phyloP scores from a whole-genome alignment of 2,888 invertebrate genomes.

The Diarsia dahlii region DNA sequence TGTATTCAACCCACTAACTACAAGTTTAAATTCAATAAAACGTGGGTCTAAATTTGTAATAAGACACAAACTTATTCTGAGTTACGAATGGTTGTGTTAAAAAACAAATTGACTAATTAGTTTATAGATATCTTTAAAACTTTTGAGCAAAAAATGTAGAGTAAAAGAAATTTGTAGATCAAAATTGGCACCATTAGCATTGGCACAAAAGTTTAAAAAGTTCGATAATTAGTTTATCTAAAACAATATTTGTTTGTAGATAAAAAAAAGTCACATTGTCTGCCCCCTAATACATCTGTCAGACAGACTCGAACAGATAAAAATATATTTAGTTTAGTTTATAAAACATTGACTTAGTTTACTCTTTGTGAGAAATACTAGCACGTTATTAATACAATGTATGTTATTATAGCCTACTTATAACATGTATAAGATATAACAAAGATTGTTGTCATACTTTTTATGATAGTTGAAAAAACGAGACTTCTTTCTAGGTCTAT shows the following conservation, averaged over 20 bases:
- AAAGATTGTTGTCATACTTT: neutral
- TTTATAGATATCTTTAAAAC: constrained; percentile 3
- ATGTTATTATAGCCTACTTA: neutral
- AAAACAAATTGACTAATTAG: neutral
- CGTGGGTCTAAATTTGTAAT: constrained; percentile 6
- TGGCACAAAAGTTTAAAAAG: neutral
- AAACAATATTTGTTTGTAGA: no score
- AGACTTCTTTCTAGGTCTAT: neutral
- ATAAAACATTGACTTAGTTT: neutral
- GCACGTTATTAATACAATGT: neutral
- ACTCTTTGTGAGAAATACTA: neutral
- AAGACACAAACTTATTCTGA: neutral
- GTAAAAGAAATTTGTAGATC: neutral
- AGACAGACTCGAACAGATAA: neutral
- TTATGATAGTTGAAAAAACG: neutral
- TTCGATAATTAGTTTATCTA: neutral
- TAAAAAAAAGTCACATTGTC: no score
- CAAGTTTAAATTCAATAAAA: neutral
- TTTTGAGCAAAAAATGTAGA: no score
- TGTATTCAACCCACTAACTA: neutral
- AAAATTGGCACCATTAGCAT: neutral
- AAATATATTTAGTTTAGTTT: neutral
- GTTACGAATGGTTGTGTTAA: neutral
- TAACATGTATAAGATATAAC: neutral
- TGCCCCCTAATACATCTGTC: no score